Evolutionary conservation across 2,888 invertebrate genomes (phyloP), one percentile per base, ranked within the genome.

Genomic region (Dicranocentrus wangi): DNA sequence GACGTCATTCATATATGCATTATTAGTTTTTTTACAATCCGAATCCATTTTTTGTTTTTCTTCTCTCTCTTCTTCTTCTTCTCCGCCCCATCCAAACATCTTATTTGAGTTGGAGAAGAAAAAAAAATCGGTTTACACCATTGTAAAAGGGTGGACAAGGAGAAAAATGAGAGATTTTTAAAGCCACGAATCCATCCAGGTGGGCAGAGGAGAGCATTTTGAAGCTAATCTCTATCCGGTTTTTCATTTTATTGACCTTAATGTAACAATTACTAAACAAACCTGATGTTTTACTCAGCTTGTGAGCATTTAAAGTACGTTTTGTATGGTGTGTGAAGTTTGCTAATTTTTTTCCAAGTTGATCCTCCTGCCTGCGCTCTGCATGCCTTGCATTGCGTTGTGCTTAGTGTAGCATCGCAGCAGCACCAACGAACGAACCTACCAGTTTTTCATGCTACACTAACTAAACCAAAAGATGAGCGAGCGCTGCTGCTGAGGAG

Each of bases 181-280:
- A n/a, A n/a, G n/a, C n/a, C n/a, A n/a, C n/a, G n/a, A n/a, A 39
- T 68, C 73, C 25, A 63, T 76, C 69, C 69, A 69, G 75, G 77
- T 77, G 77, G 77, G 13, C 77, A 55, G 28, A 65, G 15, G 27
- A 42, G 5, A 23, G 32, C 10, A 69, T 76, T 58, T 42, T 32
- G 65, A 43, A 66, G 32, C 51, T 76, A 77, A 77, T 77, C 69
- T 63, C 63, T 69, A 77, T 77, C 77, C 77, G 69, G 77, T 70
- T 77, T 77, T 68, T 51, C 32, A 53, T 53, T 77, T 77, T 77
- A 77, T 77, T 61, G 77, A 69, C 42, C 77, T 32, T 70, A 77
- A 70, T 70, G 69, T 63, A 70, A 53, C 77, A 69, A 70, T 77
- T 77, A 77, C 27, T 28, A 25, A 55, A 17, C 21, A 55, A 58